Evolutionary conservation across 2,888 invertebrate species (phyloP).

Genomic region (Hipparchia sbordonii): DNA sequence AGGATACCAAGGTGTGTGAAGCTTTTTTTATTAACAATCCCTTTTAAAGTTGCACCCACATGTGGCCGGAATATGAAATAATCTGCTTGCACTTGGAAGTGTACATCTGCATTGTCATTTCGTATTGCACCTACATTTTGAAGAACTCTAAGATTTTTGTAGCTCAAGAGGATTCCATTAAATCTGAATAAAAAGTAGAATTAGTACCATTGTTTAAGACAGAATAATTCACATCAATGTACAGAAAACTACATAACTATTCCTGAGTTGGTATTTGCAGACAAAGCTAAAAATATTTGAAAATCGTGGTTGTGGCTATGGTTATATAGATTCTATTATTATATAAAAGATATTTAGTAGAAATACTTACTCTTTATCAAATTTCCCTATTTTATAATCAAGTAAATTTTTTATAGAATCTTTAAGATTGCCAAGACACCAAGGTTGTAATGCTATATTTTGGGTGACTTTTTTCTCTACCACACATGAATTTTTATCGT

Average conservation of each 20-base stretch:
- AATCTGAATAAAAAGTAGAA: constrained; percentile 75
- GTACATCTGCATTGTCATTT: constrained; percentile 85
- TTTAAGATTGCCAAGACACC: constrained; percentile 83
- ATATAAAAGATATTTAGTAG: not conserved
- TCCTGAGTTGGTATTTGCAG: not conserved
- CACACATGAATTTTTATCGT: constrained; percentile 83
- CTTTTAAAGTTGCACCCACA: constrained; percentile 83
- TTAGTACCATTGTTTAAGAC: too few relatives aligned
- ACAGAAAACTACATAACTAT: not conserved
- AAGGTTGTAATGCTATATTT: constrained; percentile 84
- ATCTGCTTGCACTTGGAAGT: constrained; percentile 86
- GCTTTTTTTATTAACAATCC: constrained; percentile 86
- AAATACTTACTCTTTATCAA: constrained; percentile 82
- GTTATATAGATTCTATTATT: not conserved
- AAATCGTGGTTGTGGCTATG: not conserved
- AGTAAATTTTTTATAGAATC: constrained; percentile 83
- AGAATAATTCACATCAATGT: not conserved
- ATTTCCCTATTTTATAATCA: constrained; percentile 83
- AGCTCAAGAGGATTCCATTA: constrained; percentile 86
- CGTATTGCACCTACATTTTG: constrained; percentile 83
- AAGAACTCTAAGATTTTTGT: constrained; percentile 84
- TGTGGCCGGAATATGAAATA: constrained; percentile 86
- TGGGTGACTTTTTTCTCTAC: constrained; percentile 78
- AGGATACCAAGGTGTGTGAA: constrained; percentile 86
- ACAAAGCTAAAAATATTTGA: not conserved